A percentile compares a stretch with the other conserved stretches of the same genome.
Evolutionary conservation across 2,113 vertebrate species (phyloP).

Genomic region (Halcyon senegalensis): DNA sequence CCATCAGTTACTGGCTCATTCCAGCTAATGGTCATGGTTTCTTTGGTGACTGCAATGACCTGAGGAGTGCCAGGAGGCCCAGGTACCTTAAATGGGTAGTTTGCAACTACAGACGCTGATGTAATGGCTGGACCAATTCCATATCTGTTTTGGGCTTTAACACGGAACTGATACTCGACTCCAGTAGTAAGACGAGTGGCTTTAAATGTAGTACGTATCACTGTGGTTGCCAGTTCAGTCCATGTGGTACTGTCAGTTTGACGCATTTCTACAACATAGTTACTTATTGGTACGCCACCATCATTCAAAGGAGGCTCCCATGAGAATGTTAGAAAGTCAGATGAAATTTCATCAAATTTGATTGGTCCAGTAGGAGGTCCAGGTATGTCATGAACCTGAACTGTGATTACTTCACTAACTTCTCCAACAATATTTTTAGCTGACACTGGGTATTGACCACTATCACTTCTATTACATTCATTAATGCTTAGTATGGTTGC

Average conservation of each 20-base stretch:
- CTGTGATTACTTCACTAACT: conserved; percentile 86
- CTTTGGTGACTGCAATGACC: conserved; percentile 90
- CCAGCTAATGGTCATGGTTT: conserved; percentile 95
- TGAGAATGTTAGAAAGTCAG: conserved; percentile 87
- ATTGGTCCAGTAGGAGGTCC: conserved; percentile 95
- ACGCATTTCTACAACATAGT: conserved; percentile 92
- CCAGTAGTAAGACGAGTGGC: conserved; percentile 90
- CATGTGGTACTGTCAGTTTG: conserved; percentile 92
- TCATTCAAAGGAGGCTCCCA: conserved; percentile 96
- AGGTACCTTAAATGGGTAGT: conserved; percentile 93
- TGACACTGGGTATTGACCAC: conserved; percentile 87
- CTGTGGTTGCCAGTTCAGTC: conserved; percentile 87
- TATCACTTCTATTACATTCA: conserved; percentile 89
- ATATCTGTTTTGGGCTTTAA: conserved; percentile 97
- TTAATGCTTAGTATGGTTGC: conserved; percentile 89
- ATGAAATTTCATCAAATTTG: conserved; percentile 92
- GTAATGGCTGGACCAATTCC: conserved; percentile 89
- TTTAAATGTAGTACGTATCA: conserved; percentile 95
- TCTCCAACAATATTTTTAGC: conserved; percentile 94
- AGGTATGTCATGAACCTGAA: conserved; percentile 95
- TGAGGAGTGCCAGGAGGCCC: conserved; percentile 95
- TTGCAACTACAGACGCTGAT: conserved; percentile 89
- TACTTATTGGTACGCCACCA: conserved; percentile 96
- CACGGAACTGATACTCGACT: conserved; percentile 94
- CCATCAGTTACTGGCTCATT: conserved; percentile 94